Evolutionary conservation across 2,888 invertebrate species (phyloP).

Genomic region (Xanthorhoe spadicearia): DNA sequence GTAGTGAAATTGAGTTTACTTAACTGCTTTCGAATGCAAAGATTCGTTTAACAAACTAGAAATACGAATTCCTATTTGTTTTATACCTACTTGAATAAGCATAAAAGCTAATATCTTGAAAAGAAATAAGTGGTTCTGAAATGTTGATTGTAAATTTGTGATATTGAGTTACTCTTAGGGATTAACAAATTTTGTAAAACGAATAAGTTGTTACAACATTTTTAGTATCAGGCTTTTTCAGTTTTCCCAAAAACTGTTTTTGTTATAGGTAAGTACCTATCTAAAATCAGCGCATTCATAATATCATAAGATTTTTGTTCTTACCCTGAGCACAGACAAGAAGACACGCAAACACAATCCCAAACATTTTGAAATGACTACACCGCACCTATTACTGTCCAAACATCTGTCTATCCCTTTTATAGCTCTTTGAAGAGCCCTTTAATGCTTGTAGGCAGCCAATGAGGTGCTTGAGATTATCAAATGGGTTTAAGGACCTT

Average conservation of each 20-base stretch:
- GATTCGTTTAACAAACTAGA: not conserved
- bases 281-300: too few species aligned
- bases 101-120: too few species aligned
- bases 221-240: too few species aligned
- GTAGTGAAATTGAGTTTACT: conserved; percentile 1
- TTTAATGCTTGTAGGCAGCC: conserved; percentile 29
- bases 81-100: too few species aligned
- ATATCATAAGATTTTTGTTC: not conserved
- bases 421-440: conserved; percentile 36
- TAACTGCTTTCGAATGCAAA: not conserved
- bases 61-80: too few species aligned
- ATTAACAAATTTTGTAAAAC: too few species aligned
- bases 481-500: conserved; percentile 23
- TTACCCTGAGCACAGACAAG: conserved; percentile 35
- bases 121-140: too few species aligned
- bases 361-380: conserved; percentile 22
- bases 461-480: conserved; percentile 35
- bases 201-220: too few species aligned
- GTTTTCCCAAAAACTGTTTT: too few species aligned
- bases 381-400: conserved; percentile 3
- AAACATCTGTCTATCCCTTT: conserved; percentile 30
- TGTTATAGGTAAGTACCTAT: too few species aligned
- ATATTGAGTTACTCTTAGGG: too few species aligned
- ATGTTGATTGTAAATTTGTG: too few species aligned
- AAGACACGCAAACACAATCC: conserved; percentile 37